These are phyloP conservation scores for Cataglyphis albicans DNA, from an alignment of 2,888 invertebrate genomes.

Conservation along the genomic window DNA sequence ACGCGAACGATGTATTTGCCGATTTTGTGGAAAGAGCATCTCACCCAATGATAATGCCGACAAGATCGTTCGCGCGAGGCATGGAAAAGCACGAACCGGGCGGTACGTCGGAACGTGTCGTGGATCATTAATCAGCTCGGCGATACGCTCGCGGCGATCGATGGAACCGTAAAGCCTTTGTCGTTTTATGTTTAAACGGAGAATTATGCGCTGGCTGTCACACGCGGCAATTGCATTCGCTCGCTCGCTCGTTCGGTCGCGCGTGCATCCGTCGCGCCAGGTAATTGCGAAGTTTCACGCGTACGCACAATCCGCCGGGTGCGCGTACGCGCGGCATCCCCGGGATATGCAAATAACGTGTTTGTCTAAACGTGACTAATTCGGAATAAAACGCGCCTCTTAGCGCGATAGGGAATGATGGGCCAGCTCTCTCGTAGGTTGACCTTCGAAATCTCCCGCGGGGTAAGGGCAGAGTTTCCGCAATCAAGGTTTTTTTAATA, in stretches of 20 bases:
- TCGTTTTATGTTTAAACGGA: slow-evolving; percentile 62
- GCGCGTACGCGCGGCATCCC: not conserved
- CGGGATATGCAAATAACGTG: not conserved
- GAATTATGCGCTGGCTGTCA: slow-evolving; percentile 41
- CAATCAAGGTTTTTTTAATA: not conserved
- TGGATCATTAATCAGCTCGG: slow-evolving; percentile 72
- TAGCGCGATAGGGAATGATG: not conserved
- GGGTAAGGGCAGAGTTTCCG: not conserved
- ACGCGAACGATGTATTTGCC: not conserved
- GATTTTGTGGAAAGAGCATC: slow-evolving; percentile 59
- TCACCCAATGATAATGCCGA: slow-evolving; percentile 63
- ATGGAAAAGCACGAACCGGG: slow-evolving; percentile 56
- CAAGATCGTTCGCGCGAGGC: slow-evolving; percentile 64
- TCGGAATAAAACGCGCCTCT: not conserved
- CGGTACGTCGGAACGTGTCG: slow-evolving; percentile 63
- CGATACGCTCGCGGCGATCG: slow-evolving; percentile 38
- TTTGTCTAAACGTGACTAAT: not conserved
- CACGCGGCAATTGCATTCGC: slow-evolving; percentile 17
- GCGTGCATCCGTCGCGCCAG: slow-evolving; percentile 2
- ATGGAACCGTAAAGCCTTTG: slow-evolving; percentile 60
- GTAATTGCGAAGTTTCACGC: slow-evolving; percentile 59
- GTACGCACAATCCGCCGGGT: slow-evolving; percentile 22
- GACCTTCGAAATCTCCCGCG: not conserved
- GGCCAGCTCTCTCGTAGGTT: not conserved
- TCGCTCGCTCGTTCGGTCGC: not conserved